Base-by-base conservation (phyloP, 2,113 vertebrate genomes). In the Thalassarche chlororhynchos region DNA sequence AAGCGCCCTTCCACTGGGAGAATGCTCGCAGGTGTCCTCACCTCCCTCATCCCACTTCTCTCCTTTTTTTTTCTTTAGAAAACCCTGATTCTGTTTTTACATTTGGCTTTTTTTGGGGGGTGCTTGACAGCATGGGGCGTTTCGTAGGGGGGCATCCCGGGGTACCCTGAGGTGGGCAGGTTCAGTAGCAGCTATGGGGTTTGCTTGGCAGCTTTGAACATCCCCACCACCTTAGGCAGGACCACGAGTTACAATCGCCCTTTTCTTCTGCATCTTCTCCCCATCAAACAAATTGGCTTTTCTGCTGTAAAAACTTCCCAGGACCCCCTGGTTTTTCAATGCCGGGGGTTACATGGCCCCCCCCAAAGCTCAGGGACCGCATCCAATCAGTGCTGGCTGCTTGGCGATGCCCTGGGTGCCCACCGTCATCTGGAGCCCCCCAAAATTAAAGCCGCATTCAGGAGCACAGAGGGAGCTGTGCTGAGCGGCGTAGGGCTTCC, bases 161-260 rank as follows among this genome's bases (percentile, higher is more conserved):
- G 23, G 24, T 11, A 49, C 17, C 31, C 44, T 13, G 84, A 2
- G 1, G 14, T 9, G 28, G n/a, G 38, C 26, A 24, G 52, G 52
- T 38, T 74, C 3, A 2, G 79, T 9, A 34, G 44, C 18, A 29
- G 34, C 21, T 0, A 0, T 11, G 28, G 29, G 18, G 6, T 54
- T 66, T 87, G 25, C 82, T 72, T 26, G 52, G 51, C 36, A 31
- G 4, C 74, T 82, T 7, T 12, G 78, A 77, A 42, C 90, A 68
- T 32, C 70, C 46, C 14, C 76, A 11, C 1, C 47, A 2, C 42
- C 0, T 2, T 3, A 7, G n/a, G 58, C 32, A 77, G 76, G 58
- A 34, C 40, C 18, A 1, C 0, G 5, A n/a, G 36, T 7, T 26
- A 3, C 57, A 15, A 8, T 12, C 3, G 0, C 25, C 28, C 12